phyloP scores from a whole-genome alignment of 2,797 vertebrate species.

The Phrynocephalus vlangalii region DNA sequence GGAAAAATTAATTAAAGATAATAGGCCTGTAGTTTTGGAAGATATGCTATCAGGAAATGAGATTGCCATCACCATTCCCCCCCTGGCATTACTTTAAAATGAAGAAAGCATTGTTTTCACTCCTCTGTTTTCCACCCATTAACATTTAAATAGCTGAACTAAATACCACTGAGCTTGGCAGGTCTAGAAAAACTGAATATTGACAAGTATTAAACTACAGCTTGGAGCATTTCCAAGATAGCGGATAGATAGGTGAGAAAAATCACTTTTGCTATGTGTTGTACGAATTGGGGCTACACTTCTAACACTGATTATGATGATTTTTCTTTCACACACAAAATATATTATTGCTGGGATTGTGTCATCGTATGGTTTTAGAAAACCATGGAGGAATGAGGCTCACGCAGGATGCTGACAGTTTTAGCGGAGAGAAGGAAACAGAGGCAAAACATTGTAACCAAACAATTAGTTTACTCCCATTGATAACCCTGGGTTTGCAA shows the following conservation, averaged over 20 bases:
- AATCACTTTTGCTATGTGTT: slow-evolving; percentile 23
- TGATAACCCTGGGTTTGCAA: neutral
- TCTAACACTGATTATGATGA: neutral
- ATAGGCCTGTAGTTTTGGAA: slow-evolving; percentile 49
- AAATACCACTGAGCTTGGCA: slow-evolving; percentile 47
- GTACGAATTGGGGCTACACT: slow-evolving; percentile 11
- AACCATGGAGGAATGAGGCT: neutral
- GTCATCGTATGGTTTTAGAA: neutral
- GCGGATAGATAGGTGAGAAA: slow-evolving; percentile 36
- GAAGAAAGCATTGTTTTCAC: slow-evolving; percentile 48
- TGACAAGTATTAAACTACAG: slow-evolving; percentile 33
- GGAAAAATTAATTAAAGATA: slow-evolving; percentile 59
- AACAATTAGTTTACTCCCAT: neutral
- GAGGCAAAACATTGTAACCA: neutral
- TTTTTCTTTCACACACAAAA: neutral
- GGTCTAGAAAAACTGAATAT: slow-evolving; percentile 49
- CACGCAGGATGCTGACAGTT: neutral
- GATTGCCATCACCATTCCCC: slow-evolving; percentile 23
- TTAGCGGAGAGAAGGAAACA: neutral
- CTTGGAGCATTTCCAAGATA: slow-evolving; percentile 50
- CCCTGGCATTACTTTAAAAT: slow-evolving; percentile 44
- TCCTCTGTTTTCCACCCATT: slow-evolving; percentile 44
- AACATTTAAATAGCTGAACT: slow-evolving; percentile 54
- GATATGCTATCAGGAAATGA: slow-evolving; percentile 40
- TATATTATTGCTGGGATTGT: neutral